Evolutionary conservation across 2,888 invertebrate genomes (phyloP), one percentile per base, ranked within the genome.

Genomic region (Dioctria linearis): DNA sequence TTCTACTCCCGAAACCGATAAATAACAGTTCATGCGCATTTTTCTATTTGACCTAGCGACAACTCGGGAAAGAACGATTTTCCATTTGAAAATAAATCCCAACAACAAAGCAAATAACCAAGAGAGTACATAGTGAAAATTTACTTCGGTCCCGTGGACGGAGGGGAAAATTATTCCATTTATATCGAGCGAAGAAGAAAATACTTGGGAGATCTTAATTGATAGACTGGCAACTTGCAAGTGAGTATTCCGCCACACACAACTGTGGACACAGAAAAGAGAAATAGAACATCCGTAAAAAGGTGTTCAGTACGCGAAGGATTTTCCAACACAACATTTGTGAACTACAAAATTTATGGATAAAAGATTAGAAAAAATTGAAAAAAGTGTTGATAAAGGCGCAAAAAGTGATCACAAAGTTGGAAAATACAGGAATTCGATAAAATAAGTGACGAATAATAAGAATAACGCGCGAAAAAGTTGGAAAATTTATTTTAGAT

Each of bases 251-350:
- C 59, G 46, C 6, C 63, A 63, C 66, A 78, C 71, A 71, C 71
- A 49, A 61, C 61, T 71, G 61, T 61, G 80, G 78, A 78, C 63
- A 78, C 66, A 79, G 61, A 78, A 78, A 78, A 80, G 81, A 82
- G 82, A 76, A 76, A 76, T 78, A 66, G 57, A 82, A 80, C 80
- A 82, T 80, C 81, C 82, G 81, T 83, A 80, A 83, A 82, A 84
- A 84, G 84, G 84, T 84, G 84, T 83, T 83, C 83, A 83, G 83
- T 84, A 82, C 84, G 84, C 79, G 82, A 82, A 84, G 82, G 83
- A 80, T 83, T 83, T 83, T 83, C 84, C 82, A 82, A 84, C 82
- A 83, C 81, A 83, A 83, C 78, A 80, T 82, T 83, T 83, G 82
- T 83, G 82, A 79, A 83, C 81, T 80, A 81, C 42, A 61, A 49